A percentile compares a stretch with the other conserved stretches of the same genome.
phyloP scores from a whole-genome alignment of 2,888 invertebrate species.

The Synergus itoensis region DNA sequence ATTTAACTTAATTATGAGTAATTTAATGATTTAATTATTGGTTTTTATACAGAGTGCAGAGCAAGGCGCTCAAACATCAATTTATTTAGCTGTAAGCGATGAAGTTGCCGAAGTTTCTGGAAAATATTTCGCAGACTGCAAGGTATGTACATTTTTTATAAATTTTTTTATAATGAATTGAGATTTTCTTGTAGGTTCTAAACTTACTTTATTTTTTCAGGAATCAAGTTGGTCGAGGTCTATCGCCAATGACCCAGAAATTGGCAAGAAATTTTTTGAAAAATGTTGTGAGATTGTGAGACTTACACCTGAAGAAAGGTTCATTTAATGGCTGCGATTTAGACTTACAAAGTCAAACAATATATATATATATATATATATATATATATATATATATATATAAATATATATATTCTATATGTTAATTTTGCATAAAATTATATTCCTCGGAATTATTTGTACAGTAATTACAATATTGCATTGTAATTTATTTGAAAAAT shows the following conservation, averaged over 20 bases:
- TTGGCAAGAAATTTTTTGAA: conserved; percentile 89
- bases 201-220: conserved; percentile 85
- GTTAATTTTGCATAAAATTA: too few relatives aligned
- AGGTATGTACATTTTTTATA: conserved; percentile 67
- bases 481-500: too few relatives aligned
- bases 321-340: background rate
- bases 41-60: conserved; percentile 81
- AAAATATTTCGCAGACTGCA: conserved; percentile 90
- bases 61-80: conserved; percentile 90
- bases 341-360: background rate
- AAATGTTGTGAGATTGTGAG: conserved; percentile 83
- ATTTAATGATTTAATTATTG: conserved; percentile 73
- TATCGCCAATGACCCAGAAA: conserved; percentile 83
- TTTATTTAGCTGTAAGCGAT: conserved; percentile 88
- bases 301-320: conserved; percentile 84
- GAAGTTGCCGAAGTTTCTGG: conserved; percentile 84
- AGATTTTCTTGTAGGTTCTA: conserved; percentile 77
- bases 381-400: background rate
- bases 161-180: conserved; percentile 48
- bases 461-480: too few relatives aligned
- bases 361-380: background rate
- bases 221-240: conserved; percentile 80
- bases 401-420: background rate
- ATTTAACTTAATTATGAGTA: background rate
- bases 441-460: too few relatives aligned